A percentile compares a stretch with the other conserved stretches of the same genome.
These are phyloP conservation scores for Drosophila triauraria DNA, from an alignment of 1,140 invertebrate species.

Conservation along the genomic window DNA sequence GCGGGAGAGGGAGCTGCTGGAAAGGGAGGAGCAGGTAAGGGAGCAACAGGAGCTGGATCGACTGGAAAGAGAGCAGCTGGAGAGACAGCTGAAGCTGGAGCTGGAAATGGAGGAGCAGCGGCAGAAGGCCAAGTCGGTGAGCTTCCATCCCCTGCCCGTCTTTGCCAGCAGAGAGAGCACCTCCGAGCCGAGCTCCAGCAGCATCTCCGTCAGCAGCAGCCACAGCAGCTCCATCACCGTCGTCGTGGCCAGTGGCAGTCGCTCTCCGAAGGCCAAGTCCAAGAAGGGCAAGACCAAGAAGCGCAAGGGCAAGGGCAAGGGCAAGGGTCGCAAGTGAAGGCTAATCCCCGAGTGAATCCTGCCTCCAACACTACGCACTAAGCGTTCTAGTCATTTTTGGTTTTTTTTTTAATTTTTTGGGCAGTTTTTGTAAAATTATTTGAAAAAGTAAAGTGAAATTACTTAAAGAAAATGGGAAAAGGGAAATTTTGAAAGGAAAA, in stretches of 20 bases:
- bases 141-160: slow-evolving; percentile 3
- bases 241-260: background rate
- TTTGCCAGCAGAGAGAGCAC: background rate
- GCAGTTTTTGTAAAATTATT: background rate
- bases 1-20: background rate
- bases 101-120: background rate
- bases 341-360: background rate
- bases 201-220: background rate
- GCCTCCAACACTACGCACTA: background rate
- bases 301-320: background rate
- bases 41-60: background rate
- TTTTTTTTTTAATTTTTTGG: background rate
- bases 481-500: too few relatives aligned
- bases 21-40: background rate
- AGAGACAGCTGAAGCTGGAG: background rate
- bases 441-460: background rate
- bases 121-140: slow-evolving; percentile 17
- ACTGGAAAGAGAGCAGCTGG: background rate
- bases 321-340: slow-evolving; percentile 9
- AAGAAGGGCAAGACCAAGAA: slow-evolving; percentile 8
- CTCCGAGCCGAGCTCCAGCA: background rate
- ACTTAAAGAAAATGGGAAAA: background rate
- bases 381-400: background rate
- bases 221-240: background rate
- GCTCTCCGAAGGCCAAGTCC: background rate